Percentiles rank a stretch among this genome's conserved stretches.
These are phyloP conservation scores for Nasonia giraulti DNA, from an alignment of 1,140 invertebrate species.

Conservation along the genomic window DNA sequence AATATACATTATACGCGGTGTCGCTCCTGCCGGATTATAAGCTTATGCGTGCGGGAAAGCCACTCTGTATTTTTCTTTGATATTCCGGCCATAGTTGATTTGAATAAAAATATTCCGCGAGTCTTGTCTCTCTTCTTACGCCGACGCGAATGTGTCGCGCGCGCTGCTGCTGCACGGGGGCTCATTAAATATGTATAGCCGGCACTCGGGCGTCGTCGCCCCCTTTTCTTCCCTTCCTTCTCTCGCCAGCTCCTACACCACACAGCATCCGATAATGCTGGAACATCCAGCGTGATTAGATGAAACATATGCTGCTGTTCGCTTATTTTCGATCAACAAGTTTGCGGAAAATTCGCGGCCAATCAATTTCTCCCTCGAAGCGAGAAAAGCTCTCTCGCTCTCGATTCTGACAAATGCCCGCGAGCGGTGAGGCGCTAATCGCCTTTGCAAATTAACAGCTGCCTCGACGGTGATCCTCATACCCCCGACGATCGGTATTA, in stretches of 20 bases:
- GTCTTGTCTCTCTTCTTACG: slow-evolving; percentile 33
- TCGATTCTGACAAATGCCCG: slow-evolving; percentile 34
- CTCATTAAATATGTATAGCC: slow-evolving; percentile 73
- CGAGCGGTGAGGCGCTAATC: slow-evolving; percentile 28
- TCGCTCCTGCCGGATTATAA: slow-evolving; percentile 38
- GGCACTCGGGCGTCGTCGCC: slow-evolving; percentile 52
- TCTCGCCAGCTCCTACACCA: neutral
- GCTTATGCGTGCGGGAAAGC: slow-evolving; percentile 68
- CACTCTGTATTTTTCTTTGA: slow-evolving; percentile 70
- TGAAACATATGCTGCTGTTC: no score
- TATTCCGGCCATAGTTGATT: slow-evolving; percentile 63
- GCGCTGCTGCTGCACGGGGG: slow-evolving; percentile 13
- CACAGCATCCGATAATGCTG: slow-evolving; percentile 53
- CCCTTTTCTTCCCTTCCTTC: slow-evolving; percentile 8
- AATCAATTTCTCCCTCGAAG: neutral
- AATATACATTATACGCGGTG: slow-evolving; percentile 61
- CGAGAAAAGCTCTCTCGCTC: neutral
- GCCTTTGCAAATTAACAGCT: slow-evolving; percentile 44
- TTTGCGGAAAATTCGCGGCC: no score
- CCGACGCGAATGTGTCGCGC: slow-evolving; percentile 23
- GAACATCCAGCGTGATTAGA: no score
- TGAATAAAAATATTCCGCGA: slow-evolving; percentile 66
- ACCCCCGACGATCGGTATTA: slow-evolving; percentile 59
- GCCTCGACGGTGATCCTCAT: neutral
- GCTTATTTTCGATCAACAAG: no score